Conservation (phyloP, 2,888 invertebrate species). For the Lordiphosa andalusiaca region DNA sequence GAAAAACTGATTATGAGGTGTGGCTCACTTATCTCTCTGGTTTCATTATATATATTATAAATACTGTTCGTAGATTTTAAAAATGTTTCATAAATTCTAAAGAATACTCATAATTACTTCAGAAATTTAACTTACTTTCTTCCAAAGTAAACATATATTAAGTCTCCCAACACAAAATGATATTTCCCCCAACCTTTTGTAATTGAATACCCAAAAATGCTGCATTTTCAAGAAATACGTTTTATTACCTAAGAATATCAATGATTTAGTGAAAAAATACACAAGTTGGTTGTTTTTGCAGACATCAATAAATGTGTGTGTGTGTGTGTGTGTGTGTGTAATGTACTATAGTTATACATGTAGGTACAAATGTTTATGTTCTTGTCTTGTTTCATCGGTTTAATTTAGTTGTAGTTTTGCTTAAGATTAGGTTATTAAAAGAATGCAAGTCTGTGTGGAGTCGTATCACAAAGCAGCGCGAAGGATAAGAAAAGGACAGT, state of each 20-base stretch:
- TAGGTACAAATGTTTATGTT: constrained; percentile 37
- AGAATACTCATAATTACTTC: no score
- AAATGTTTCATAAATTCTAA: no score
- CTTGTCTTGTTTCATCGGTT: neutral
- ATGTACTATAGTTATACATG: constrained; percentile 34
- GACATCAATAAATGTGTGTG: constrained; percentile 28
- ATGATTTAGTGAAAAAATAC: constrained; percentile 38
- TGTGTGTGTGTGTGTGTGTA: constrained; percentile 15
- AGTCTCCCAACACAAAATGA: no score
- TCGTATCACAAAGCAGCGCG: constrained; percentile 38
- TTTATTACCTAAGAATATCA: constrained; percentile 39
- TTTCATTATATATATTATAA: no score
- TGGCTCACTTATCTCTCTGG: no score
- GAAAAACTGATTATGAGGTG: no score
- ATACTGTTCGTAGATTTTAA: no score
- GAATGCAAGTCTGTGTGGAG: constrained; percentile 39
- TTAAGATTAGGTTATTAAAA: constrained; percentile 30
- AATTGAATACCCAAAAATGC: no score
- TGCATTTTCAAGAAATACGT: constrained; percentile 26
- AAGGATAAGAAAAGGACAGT: constrained; percentile 29
- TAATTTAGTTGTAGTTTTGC: constrained; percentile 12
- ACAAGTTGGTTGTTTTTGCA: constrained; percentile 34
- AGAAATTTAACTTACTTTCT: no score
- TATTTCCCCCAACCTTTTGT: no score
- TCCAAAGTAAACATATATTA: no score